Base-by-base conservation (phyloP, 2,888 invertebrate genomes). In the Drosophila kanekoi region DNA sequence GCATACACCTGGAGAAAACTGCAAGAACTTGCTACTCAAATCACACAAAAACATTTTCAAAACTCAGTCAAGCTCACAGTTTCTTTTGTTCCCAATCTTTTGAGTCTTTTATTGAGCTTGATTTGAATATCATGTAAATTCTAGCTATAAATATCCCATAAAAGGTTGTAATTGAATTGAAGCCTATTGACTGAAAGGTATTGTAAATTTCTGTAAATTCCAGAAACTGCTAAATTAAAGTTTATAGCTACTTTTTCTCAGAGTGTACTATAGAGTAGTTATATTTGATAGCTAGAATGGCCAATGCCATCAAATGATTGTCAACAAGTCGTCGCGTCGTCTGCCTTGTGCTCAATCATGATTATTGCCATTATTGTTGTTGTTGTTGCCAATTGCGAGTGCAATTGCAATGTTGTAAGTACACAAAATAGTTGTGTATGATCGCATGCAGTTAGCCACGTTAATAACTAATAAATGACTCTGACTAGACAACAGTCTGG, bases 331-430 rank as follows among this genome's bases (percentile, higher is more conserved):
- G 63, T 8, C 62, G 77, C 79, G 77, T 69, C 59, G 88, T 79
- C 83, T 88, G 83, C 88, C 83, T 83, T 83, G 83, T 82, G 77
- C 83, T 79, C 86, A 83, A 83, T 88, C 81, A 81, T 84, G 67
- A 74, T 65, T 43, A 59, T 65, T 59, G 47, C 60, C 53, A 41
- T 73, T 72, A 37, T 66, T 60, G 54, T 60, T 79, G 35, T 60
- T 79, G 35, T 11, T 23, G n/a, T n/a, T 56, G 40, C 33, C 59
- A 44, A 54, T 54, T 59, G 56, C 72, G 49, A 71, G 54, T 40
- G 73, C 58, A 45, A 63, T 51, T 44, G 64, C 45, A 58, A 53
- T 62, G 60, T 64, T 64, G 59, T 64, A 60, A 72, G 66, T 60
- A 73, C 58, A 23, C 54, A 40, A 54, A 71, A 71, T 58, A 72